phyloP scores from a whole-genome alignment of 2,113 vertebrate genomes.

The Otus sunia region DNA sequence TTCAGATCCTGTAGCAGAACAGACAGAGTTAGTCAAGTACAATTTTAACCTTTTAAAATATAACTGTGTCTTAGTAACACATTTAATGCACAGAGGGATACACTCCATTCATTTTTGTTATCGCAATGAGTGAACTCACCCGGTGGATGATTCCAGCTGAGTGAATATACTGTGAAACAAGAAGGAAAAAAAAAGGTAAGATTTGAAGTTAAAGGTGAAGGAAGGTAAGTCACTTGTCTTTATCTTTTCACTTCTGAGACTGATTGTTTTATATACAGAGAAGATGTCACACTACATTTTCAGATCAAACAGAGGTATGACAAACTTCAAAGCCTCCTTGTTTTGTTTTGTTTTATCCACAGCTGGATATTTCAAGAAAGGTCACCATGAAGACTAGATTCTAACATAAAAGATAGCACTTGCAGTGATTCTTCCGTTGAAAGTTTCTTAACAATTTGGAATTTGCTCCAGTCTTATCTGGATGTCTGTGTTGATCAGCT shows the following conservation, averaged over 20 bases:
- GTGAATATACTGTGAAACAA: slow-evolving; percentile 90
- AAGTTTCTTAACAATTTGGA: neutral
- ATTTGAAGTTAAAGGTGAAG: neutral
- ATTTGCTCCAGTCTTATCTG: neutral
- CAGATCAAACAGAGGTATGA: neutral
- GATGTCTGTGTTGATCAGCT: neutral
- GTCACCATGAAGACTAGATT: neutral
- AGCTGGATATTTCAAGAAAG: neutral
- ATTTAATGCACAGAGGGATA: neutral
- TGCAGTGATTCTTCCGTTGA: neutral
- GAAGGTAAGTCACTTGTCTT: neutral
- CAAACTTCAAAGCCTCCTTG: neutral
- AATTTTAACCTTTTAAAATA: neutral
- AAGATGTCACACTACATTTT: neutral
- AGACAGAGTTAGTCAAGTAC: neutral
- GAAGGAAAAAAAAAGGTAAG: neutral
- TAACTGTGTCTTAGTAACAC: neutral
- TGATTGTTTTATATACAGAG: neutral
- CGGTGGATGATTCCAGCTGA: slow-evolving; percentile 97
- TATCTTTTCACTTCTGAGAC: neutral
- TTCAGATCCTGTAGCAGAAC: slow-evolving; percentile 86
- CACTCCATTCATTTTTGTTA: neutral
- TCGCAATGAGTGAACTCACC: slow-evolving; percentile 77
- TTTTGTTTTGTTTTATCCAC: neutral
- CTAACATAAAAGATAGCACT: neutral